phyloP scores from a whole-genome alignment of 2,797 vertebrate species.

The Girardinus metallicus region DNA sequence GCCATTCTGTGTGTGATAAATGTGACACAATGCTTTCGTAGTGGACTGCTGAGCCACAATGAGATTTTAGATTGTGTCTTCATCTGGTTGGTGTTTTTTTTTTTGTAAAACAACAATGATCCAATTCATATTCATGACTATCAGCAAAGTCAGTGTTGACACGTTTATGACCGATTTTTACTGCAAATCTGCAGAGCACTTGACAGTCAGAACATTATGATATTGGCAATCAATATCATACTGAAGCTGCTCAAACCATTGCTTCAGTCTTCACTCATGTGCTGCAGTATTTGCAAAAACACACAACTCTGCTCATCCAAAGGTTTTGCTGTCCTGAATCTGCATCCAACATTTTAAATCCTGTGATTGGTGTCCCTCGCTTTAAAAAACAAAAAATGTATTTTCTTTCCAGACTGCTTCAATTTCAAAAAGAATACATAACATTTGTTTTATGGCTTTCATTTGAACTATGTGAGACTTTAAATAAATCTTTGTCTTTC shows the following conservation, averaged over 20 bases:
- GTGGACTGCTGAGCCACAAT: neutral
- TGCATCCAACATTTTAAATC: neutral
- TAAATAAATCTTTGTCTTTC: neutral
- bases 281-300: neutral
- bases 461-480: neutral
- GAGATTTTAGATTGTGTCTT: neutral
- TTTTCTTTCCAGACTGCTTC: neutral
- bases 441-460: neutral
- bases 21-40: neutral
- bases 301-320: neutral
- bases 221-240: neutral
- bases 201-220: neutral
- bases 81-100: neutral
- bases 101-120: neutral
- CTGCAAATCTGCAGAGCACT: neutral
- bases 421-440: neutral
- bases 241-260: neutral
- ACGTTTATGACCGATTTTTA: neutral
- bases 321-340: neutral
- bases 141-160: neutral
- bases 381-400: neutral
- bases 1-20: neutral
- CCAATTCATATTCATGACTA: neutral
- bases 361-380: neutral
- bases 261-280: neutral